Evolutionary conservation across 2,888 invertebrate genomes (phyloP), one percentile per base, ranked within the genome.

Genomic region (Drosophila neotestacea): DNA sequence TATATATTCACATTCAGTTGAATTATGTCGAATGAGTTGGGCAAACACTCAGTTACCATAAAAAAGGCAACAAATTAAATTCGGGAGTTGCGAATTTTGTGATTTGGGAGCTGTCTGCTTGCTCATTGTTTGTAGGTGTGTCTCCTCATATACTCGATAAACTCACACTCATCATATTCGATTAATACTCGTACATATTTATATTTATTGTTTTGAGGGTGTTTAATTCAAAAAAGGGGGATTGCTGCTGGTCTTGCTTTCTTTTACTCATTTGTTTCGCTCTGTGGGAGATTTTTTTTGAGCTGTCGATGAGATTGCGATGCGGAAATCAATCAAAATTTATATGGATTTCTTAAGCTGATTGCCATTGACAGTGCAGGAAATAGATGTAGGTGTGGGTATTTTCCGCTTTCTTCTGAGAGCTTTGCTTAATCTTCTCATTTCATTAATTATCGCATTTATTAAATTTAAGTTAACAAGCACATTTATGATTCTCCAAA

Each of bases 1-100:
- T 80, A 41, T 27, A 9, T 13, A 69, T 78, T 76, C 69, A 68
- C 81, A 71, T 65, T 74, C 69, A 69, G 47, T 59, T 83, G 63
- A 84, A 78, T 84, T 83, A 83, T 88, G 81, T 80, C 88, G 79
- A 86, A 88, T 86, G 84, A 88, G 68, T 81, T 86, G 76, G 42
- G 63, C 81, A 84, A 84, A 84, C 84, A 78, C 42, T 42, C 39
- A 52, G 42, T 16, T 48, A 42, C 27, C 58, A 50, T 56, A 62
- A 48, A 2, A 52, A 61, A 22, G 22, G 22, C 55, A 73, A 64
- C 42, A 64, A 44, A 70, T 64, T 61, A 52, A 71, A 36, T 55
- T 44, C 54, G 48, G 54, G n/a, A 50, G 36, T 64, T 54, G 28
- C 30, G 32, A 16, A 10, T 55, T 44, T 58, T 4, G 30, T 30